Evolutionary conservation across 2,888 invertebrate genomes (phyloP).

Genomic region (Stenolophus ochropezus): DNA sequence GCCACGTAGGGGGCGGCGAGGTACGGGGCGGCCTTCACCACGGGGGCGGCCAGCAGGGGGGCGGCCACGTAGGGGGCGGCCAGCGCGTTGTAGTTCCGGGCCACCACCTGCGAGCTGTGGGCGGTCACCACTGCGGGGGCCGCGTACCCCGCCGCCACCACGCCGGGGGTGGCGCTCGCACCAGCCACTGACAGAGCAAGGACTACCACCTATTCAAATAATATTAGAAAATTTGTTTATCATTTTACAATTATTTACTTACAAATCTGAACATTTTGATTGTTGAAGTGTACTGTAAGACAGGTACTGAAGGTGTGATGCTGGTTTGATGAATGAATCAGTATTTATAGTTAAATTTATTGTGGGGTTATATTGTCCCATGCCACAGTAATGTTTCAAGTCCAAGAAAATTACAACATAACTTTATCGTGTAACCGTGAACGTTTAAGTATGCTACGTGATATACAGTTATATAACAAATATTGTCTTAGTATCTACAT

Average conservation of each 20-base stretch:
- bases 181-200: too few species aligned
- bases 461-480: background rate
- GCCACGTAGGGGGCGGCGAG: too few species aligned
- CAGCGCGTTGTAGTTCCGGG: too few species aligned
- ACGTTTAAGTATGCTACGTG: background rate
- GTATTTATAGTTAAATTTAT: background rate
- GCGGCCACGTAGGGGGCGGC: conserved; percentile 62
- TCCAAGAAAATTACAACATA: background rate
- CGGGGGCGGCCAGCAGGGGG: too few species aligned
- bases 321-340: background rate
- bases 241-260: too few species aligned
- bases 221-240: too few species aligned
- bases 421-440: background rate
- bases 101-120: too few species aligned
- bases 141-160: too few species aligned
- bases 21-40: too few species aligned
- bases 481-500: background rate
- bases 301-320: background rate
- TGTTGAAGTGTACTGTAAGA: background rate
- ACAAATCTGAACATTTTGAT: background rate
- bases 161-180: too few species aligned
- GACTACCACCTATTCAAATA: background rate
- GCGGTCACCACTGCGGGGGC: too few species aligned
- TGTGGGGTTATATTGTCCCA: background rate
- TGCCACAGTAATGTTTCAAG: background rate